Base-by-base conservation (phyloP, 2,888 invertebrate genomes). In the Seira musarum region DNA sequence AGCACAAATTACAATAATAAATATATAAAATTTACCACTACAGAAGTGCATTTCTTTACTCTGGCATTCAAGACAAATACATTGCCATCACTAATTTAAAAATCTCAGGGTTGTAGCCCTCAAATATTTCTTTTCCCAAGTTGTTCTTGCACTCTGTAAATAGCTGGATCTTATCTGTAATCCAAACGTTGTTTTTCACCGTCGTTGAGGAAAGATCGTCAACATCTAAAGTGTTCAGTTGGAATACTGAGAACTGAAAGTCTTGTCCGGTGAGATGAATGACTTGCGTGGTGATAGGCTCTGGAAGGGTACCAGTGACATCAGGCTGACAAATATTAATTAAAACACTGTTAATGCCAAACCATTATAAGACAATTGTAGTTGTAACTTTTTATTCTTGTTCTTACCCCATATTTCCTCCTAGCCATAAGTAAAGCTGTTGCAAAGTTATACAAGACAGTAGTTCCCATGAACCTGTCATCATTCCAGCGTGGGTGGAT, bases 161-260 rank as follows among this genome's bases (percentile, higher is more conserved):
- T 21, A 96, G 88, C 84, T 92, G 89, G 69, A 93, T 89, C 84
- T 90, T 89, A 21, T 93, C 91, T 13, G 88, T 85, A 87, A 92
- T 92, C 91, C 95, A 97, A 92, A 94, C 95, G 84, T 94, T 91
- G 89, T 98, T 98, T 88, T 93, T 94, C 0, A 90, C 88, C 6
- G 86, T 84, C 25, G 91, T 91, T 0, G 75, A 25, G 6, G n/a
- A 88, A 0, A 91, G 91, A 84, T 90, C 89, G 88, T 89, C 85
- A 1, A 95, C 89, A 88, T 95, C 91, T 46, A 95, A 89, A 0
- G 95, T 95, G 87, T 96, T 96, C 15, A 98, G 90, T 89, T 98
- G 96, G 78, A 95, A 92, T 19, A 95, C 92, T 2, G 94, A 93
- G 88, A 97, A 96, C 88, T 96, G 93, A 88, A 94, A 95, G 57